Conservation (phyloP, 92 coral and sea anemone species). For the Parazoanthus swiftii region DNA sequence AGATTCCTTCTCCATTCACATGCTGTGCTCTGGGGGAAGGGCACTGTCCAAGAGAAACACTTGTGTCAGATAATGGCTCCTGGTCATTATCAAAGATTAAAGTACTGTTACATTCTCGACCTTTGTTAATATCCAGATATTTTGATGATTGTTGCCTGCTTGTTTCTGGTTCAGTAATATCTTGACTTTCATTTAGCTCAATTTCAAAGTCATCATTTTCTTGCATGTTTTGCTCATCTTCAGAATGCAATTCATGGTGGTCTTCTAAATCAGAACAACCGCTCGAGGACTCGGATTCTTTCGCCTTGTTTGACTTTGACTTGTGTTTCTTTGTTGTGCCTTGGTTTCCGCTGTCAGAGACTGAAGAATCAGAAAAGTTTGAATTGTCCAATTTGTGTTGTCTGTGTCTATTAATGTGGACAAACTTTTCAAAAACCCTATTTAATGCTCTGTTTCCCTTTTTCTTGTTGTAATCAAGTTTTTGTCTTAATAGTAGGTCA, state of each 20-base stretch:
- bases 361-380: conserved; percentile 10
- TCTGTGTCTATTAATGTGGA: conserved; percentile 41
- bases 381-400: conserved; percentile 9
- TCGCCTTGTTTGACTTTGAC: conserved; percentile 13
- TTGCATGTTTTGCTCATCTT: conserved; percentile 29
- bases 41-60: background rate
- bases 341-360: conserved; percentile 4
- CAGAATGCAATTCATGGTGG: background rate
- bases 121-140: background rate
- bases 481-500: conserved; percentile 49
- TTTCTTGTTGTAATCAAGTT: conserved; percentile 73
- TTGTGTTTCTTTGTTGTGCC: background rate
- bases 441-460: conserved; percentile 65
- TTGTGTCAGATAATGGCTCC: background rate
- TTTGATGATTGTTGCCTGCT: background rate
- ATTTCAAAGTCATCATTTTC: conserved; percentile 40
- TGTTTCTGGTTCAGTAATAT: background rate
- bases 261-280: background rate
- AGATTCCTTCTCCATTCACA: background rate
- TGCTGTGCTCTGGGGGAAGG: background rate
- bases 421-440: conserved; percentile 74
- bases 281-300: background rate
- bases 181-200: conserved; percentile 22
- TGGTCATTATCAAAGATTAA: background rate
- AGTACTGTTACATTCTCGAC: background rate